Evolutionary conservation across 2,888 invertebrate genomes (phyloP).

Genomic region (Plebejus argus): DNA sequence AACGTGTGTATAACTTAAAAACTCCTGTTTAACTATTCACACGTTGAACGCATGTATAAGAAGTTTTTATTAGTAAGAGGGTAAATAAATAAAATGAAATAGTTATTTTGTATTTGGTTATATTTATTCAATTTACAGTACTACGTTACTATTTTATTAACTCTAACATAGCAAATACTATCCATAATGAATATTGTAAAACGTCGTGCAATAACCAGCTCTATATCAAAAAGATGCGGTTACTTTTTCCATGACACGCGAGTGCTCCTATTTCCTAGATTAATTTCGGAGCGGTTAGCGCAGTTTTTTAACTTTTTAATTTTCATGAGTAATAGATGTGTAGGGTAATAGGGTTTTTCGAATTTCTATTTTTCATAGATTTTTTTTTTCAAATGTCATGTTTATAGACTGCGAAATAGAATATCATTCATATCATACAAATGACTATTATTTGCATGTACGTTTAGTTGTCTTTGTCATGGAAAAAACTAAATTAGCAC

Average conservation of each 20-base stretch:
- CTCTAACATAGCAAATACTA: neutral
- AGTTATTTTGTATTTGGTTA: neutral
- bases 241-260: neutral
- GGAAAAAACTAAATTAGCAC: slow-evolving; percentile 36
- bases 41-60: too few relatives aligned
- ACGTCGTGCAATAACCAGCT: neutral
- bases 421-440: neutral
- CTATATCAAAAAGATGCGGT: neutral
- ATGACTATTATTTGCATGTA: neutral
- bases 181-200: neutral
- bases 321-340: slow-evolving; percentile 9
- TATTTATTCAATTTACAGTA: neutral
- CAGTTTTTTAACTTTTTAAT: slow-evolving; percentile 18
- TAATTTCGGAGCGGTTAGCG: slow-evolving; percentile 22
- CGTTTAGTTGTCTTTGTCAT: neutral
- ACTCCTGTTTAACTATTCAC: too few relatives aligned
- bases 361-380: neutral
- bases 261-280: slow-evolving; percentile 11
- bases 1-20: too few relatives aligned
- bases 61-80: too few relatives aligned
- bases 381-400: neutral
- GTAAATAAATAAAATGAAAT: too few relatives aligned
- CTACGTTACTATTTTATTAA: neutral
- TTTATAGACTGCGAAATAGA: neutral
- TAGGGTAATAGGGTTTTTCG: neutral